Percentiles rank a stretch among this genome's conserved stretches.
These are phyloP conservation scores for Conchocele bisecta DNA, from an alignment of 2,888 invertebrate genomes.

Conservation along the genomic window DNA sequence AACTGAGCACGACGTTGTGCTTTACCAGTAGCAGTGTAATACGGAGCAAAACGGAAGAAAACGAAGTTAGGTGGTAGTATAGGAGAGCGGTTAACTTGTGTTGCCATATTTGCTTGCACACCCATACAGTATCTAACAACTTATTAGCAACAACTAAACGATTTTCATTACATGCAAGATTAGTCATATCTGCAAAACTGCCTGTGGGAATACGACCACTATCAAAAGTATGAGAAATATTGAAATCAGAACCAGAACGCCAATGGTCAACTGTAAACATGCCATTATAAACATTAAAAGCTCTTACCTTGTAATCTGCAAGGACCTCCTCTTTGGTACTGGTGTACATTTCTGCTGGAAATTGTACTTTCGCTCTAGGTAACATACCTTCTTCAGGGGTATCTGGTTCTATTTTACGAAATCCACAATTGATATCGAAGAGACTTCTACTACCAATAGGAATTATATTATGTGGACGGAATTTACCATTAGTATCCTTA, in stretches of 20 bases:
- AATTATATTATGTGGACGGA: slow-evolving; percentile 14
- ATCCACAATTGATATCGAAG: slow-evolving; percentile 10
- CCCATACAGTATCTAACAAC: slow-evolving; percentile 18
- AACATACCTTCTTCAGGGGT: neutral
- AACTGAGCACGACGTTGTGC: slow-evolving; percentile 5
- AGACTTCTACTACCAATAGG: neutral
- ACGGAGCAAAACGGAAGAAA: slow-evolving; percentile 17
- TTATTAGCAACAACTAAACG: neutral
- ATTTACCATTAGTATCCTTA: neutral
- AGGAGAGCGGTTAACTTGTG: slow-evolving; percentile 15
- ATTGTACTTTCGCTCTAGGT: slow-evolving; percentile 8
- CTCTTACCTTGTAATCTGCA: neutral
- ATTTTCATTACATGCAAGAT: neutral
- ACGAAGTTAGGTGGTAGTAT: neutral
- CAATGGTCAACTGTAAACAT: slow-evolving; percentile 14
- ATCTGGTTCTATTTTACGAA: neutral
- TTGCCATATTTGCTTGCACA: slow-evolving; percentile 27
- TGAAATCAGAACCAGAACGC: neutral
- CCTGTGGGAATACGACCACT: slow-evolving; percentile 10
- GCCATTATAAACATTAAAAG: slow-evolving; percentile 20
- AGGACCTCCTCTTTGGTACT: neutral
- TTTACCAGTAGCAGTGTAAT: slow-evolving; percentile 4
- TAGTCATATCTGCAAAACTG: slow-evolving; percentile 1
- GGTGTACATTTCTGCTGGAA: slow-evolving; percentile 8
- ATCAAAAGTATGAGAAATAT: neutral